Conservation (phyloP, 1,140 invertebrate genomes). For the Drosophila parabipectinata region DNA sequence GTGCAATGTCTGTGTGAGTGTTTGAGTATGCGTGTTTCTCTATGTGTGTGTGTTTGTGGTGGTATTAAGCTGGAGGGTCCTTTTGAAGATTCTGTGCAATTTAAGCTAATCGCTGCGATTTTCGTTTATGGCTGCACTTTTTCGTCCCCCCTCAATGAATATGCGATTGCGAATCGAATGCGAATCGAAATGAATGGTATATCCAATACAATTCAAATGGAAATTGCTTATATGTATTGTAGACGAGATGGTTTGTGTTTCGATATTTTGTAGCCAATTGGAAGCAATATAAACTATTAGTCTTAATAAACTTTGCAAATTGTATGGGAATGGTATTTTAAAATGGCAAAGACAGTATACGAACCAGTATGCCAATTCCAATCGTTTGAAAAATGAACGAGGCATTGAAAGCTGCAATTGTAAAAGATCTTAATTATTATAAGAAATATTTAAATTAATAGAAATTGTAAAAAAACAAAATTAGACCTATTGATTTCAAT, state of each 20-base stretch:
- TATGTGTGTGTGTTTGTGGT: conserved; percentile 1
- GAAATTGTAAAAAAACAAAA: not conserved
- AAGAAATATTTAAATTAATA: not conserved
- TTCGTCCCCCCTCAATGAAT: conserved; percentile 18
- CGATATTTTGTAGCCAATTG: conserved; percentile 37
- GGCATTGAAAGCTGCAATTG: not conserved
- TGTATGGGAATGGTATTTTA: not conserved
- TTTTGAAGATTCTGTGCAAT: conserved; percentile 67
- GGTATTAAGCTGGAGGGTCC: conserved; percentile 41
- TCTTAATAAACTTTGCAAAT: conserved; percentile 10
- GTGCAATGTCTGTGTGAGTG: conserved; percentile 44
- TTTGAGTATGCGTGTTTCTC: conserved; percentile 2
- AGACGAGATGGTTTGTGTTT: not conserved
- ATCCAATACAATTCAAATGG: conserved; percentile 25
- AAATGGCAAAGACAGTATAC: conserved; percentile 14
- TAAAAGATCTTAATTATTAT: not conserved
- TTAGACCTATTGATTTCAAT: conserved; percentile 5
- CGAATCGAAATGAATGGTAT: conserved; percentile 13
- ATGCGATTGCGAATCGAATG: conserved; percentile 13
- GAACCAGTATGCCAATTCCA: conserved; percentile 7
- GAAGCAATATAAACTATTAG: conserved; percentile 37
- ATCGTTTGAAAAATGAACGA: not conserved
- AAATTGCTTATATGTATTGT: conserved; percentile 17
- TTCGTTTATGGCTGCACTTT: conserved; percentile 63
- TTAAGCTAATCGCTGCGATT: conserved; percentile 75